These are phyloP conservation scores for Steinernema hermaphroditum DNA, from an alignment of 2,888 invertebrate species.

Conservation along the genomic window DNA sequence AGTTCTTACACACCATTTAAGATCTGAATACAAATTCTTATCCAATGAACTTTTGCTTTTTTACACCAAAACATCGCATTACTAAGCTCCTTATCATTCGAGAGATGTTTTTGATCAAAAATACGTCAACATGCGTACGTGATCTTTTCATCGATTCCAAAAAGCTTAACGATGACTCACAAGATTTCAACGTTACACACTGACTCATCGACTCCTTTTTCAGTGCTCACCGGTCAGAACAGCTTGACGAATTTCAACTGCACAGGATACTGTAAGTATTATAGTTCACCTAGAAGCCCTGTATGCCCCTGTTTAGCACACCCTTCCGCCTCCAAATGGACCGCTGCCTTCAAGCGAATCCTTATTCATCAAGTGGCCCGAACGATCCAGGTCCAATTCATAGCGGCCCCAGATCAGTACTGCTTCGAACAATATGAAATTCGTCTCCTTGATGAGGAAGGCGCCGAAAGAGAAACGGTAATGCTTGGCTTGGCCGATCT, in stretches of 20 bases:
- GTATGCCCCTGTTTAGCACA: constrained; percentile 46
- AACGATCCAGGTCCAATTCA: constrained; percentile 62
- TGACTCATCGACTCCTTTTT: constrained; percentile 32
- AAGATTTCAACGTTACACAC: too few species aligned
- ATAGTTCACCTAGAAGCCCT: not conserved
- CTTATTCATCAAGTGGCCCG: constrained; percentile 52
- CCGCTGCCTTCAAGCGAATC: constrained; percentile 64
- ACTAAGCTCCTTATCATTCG: too few species aligned
- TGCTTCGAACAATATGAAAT: constrained; percentile 65
- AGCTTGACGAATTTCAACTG: constrained; percentile 38
- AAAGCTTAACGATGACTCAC: too few species aligned
- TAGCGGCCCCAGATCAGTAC: constrained; percentile 61
- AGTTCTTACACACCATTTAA: too few species aligned
- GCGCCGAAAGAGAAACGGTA: constrained; percentile 49
- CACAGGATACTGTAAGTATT: constrained; percentile 43
- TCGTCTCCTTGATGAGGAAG: constrained; percentile 58
- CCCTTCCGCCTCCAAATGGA: constrained; percentile 63
- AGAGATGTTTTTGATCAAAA: too few species aligned
- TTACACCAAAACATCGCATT: too few species aligned
- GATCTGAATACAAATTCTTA: too few species aligned
- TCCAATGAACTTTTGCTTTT: too few species aligned
- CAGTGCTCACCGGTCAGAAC: constrained; percentile 2
- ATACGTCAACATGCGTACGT: too few species aligned
- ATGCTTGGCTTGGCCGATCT: constrained; percentile 49
- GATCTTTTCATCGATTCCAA: too few species aligned